These are phyloP conservation scores for Gryllus bimaculatus DNA, from an alignment of 1,140 invertebrate genomes.

Conservation along the genomic window DNA sequence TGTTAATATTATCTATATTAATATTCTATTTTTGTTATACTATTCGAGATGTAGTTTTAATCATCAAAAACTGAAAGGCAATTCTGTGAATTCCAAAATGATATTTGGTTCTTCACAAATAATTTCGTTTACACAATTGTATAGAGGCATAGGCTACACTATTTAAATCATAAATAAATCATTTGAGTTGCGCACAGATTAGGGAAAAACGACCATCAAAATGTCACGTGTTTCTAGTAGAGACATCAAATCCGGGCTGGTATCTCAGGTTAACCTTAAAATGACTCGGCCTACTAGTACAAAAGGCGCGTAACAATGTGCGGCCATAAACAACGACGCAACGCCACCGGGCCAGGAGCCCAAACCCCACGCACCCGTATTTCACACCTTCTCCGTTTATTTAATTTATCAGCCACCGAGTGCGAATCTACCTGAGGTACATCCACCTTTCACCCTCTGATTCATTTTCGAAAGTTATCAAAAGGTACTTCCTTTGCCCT, in stretches of 20 bases:
- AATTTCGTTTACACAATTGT: too few relatives aligned
- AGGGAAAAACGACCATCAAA: not conserved
- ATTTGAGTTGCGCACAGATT: not conserved
- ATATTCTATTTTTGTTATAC: too few relatives aligned
- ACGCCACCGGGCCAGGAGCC: not conserved
- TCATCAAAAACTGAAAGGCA: too few relatives aligned
- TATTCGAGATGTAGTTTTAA: too few relatives aligned
- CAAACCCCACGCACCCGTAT: not conserved
- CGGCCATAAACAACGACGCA: not conserved
- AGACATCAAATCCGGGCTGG: not conserved
- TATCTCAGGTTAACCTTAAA: not conserved
- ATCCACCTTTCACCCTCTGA: not conserved
- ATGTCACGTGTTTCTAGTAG: not conserved
- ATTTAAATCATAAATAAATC: not conserved
- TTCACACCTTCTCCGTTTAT: not conserved
- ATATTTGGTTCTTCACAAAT: too few relatives aligned
- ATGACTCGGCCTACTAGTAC: not conserved
- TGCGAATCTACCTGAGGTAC: not conserved
- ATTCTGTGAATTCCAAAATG: too few relatives aligned
- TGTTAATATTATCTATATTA: too few relatives aligned
- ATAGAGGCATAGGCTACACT: too few relatives aligned
- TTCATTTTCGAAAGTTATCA: constrained; percentile 5
- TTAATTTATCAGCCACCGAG: not conserved
- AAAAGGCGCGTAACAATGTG: not conserved
- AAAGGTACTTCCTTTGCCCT: not conserved